A percentile compares a stretch with the other conserved stretches of the same genome.
phyloP scores from a whole-genome alignment of 2,888 invertebrate species.

The Elgonia sp. region DNA sequence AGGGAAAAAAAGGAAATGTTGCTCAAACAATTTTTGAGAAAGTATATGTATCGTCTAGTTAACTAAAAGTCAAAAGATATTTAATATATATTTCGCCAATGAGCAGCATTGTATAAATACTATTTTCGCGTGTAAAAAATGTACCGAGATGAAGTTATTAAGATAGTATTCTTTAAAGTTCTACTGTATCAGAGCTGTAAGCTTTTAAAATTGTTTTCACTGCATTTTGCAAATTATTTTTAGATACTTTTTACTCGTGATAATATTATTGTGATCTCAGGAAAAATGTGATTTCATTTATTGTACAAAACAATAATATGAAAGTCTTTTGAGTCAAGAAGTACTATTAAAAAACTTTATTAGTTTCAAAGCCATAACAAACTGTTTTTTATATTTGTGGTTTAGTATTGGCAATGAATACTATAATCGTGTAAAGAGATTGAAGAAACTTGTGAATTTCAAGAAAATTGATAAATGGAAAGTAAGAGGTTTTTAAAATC shows the following conservation, averaged over 20 bases:
- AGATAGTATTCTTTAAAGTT: constrained; percentile 61
- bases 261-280: not conserved
- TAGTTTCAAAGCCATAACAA: no score
- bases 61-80: constrained; percentile 42
- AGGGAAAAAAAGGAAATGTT: constrained; percentile 38
- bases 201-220: constrained; percentile 27
- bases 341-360: no score
- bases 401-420: no score
- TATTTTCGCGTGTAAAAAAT: constrained; percentile 64
- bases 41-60: constrained; percentile 21
- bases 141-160: constrained; percentile 45
- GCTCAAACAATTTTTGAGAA: constrained; percentile 63
- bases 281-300: no score
- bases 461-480: no score
- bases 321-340: no score
- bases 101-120: constrained; percentile 51
- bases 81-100: constrained; percentile 68
- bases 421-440: no score
- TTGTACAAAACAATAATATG: no score
- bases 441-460: no score
- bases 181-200: constrained; percentile 53
- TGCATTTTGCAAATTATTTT: constrained; percentile 55
- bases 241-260: constrained; percentile 42
- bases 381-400: no score
- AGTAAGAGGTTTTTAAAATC: no score